phyloP scores from a whole-genome alignment of 1,140 invertebrate genomes.

The Rhopalosiphum maidis region DNA sequence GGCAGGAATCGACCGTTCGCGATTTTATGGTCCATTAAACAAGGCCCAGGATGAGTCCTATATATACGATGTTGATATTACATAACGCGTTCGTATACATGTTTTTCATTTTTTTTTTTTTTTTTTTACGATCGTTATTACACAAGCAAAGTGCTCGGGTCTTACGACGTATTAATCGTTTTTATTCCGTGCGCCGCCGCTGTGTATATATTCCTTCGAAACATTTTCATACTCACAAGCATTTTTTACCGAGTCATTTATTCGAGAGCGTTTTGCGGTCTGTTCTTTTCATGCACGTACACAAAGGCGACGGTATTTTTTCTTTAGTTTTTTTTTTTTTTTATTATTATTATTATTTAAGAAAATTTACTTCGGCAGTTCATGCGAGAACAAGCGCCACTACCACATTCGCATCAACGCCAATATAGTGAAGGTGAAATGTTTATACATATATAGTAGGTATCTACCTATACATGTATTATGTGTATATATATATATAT shows the following conservation, averaged over 20 bases:
- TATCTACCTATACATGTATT: background rate
- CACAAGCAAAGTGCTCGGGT: constrained; percentile 44
- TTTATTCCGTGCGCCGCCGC: background rate
- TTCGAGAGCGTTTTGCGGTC: background rate
- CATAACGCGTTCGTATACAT: constrained; percentile 17
- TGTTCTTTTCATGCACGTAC: background rate
- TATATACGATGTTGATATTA: constrained; percentile 39
- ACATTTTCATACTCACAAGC: background rate
- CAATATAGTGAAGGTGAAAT: background rate
- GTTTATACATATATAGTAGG: background rate
- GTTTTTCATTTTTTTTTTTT: constrained; percentile 14
- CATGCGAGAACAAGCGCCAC: constrained; percentile 1
- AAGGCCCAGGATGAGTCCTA: constrained; percentile 37
- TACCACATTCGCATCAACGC: background rate
- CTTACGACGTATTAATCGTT: constrained; percentile 47
- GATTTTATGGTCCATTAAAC: constrained; percentile 57
- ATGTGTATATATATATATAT: background rate
- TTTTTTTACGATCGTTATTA: constrained; percentile 34
- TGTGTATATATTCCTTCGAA: background rate
- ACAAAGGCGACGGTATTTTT: constrained; percentile 2
- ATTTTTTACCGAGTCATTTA: background rate
- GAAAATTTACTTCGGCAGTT: background rate
- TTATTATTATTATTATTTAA: background rate
- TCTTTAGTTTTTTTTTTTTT: background rate
- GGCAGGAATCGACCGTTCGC: constrained; percentile 51